phyloP scores from a whole-genome alignment of 2,888 invertebrate species.

The Caenorhabditis sinica region DNA sequence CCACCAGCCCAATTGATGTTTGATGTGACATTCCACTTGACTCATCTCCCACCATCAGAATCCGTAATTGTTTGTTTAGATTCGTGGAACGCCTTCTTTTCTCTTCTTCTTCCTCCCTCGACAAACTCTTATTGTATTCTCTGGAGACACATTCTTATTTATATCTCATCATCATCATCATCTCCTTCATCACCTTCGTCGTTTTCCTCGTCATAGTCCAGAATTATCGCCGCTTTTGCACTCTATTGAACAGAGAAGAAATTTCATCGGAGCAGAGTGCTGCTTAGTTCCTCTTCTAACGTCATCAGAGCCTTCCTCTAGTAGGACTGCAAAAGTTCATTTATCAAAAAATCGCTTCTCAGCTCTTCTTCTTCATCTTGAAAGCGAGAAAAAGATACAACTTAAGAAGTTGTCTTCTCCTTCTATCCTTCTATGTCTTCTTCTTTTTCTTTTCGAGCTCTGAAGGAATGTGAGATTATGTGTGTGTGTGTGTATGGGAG shows the following conservation, averaged over 20 bases:
- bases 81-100: constrained; percentile 45
- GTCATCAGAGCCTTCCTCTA: neutral
- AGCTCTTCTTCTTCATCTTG: neutral
- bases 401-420: constrained; percentile 40
- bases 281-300: neutral
- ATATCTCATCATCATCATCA: constrained; percentile 23
- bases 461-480: constrained; percentile 65
- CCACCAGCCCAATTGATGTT: constrained; percentile 25
- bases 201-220: constrained; percentile 11
- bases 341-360: constrained; percentile 45
- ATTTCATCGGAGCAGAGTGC: neutral
- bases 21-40: constrained; percentile 21
- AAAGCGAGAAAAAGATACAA: constrained; percentile 30
- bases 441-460: constrained; percentile 47
- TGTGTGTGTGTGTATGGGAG: constrained; percentile 20
- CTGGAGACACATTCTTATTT: constrained; percentile 32
- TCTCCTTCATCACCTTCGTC: constrained; percentile 6
- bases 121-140: constrained; percentile 26
- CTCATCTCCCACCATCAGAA: constrained; percentile 15
- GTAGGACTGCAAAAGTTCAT: constrained; percentile 17
- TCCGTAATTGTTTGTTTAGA: constrained; percentile 55
- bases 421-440: constrained; percentile 32
- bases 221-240: constrained; percentile 26
- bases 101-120: constrained; percentile 8
- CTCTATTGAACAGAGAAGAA: constrained; percentile 24